phyloP scores from a whole-genome alignment of 1,140 invertebrate genomes.

The Drosophila sulfurigaster region DNA sequence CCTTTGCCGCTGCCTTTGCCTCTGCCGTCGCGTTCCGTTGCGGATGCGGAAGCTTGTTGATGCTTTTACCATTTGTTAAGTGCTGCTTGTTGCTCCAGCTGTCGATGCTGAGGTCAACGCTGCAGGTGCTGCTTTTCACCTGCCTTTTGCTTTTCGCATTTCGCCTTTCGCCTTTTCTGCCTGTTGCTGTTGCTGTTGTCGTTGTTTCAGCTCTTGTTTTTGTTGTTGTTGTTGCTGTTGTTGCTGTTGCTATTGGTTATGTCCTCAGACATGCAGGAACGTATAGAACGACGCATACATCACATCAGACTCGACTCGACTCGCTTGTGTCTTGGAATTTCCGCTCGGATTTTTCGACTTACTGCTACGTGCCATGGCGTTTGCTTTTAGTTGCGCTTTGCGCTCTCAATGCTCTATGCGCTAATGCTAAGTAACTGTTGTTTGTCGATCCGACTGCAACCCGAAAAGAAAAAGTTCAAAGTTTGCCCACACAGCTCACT shows the following conservation, averaged over 20 bases:
- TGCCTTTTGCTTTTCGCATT: background rate
- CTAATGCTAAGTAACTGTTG: constrained; percentile 80
- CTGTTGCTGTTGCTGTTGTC: constrained; percentile 35
- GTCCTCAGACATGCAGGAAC: constrained; percentile 73
- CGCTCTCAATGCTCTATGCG: constrained; percentile 41
- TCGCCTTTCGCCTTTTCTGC: constrained; percentile 21
- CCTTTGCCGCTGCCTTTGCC: constrained; percentile 29
- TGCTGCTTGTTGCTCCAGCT: constrained; percentile 82
- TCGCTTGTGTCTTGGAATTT: constrained; percentile 46
- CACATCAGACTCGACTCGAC: constrained; percentile 51
- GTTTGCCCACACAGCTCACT: constrained; percentile 41
- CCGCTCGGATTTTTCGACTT: constrained; percentile 69
- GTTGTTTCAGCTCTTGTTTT: constrained; percentile 13
- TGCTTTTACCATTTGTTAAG: constrained; percentile 83
- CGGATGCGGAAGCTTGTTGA: constrained; percentile 82
- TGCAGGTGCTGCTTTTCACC: constrained; percentile 59
- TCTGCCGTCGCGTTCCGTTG: constrained; percentile 70
- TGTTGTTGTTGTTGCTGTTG: constrained; percentile 13
- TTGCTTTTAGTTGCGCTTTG: constrained; percentile 71
- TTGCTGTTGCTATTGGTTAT: constrained; percentile 73
- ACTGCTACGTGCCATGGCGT: constrained; percentile 74
- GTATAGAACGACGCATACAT: constrained; percentile 47
- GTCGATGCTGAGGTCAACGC: constrained; percentile 80
- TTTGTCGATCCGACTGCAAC: constrained; percentile 53
- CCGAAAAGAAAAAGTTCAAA: constrained; percentile 41